Percentiles rank a stretch among this genome's conserved stretches.
phyloP scores from a whole-genome alignment of 2,888 invertebrate genomes.

The Drosophila planitibia region DNA sequence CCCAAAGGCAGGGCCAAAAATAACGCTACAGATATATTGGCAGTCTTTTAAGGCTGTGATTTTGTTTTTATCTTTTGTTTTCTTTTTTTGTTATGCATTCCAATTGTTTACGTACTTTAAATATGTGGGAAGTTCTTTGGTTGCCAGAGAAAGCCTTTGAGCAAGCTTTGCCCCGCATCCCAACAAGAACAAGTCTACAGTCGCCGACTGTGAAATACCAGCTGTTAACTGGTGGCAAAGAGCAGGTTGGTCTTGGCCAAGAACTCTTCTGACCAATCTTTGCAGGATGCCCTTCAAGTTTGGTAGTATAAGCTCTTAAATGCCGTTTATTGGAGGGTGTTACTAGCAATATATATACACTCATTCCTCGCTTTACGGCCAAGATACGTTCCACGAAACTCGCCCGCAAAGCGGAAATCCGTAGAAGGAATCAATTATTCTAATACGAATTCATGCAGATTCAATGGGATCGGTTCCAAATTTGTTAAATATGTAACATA shows the following conservation, averaged over 20 bases:
- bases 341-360: too few relatives aligned
- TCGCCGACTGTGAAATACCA: background rate
- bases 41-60: constrained; percentile 7
- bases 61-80: background rate
- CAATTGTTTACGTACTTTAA: background rate
- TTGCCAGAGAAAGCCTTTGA: background rate
- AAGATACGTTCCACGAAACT: too few relatives aligned
- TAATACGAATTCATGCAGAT: too few relatives aligned
- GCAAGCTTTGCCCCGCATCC: background rate
- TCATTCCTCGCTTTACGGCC: too few relatives aligned
- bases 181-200: background rate
- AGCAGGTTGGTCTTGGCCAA: background rate
- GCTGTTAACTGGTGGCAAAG: background rate
- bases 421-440: too few relatives aligned
- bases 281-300: background rate
- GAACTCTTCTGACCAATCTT: background rate
- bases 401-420: too few relatives aligned
- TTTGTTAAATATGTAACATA: too few relatives aligned
- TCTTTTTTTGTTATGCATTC: background rate
- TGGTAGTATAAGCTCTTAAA: background rate
- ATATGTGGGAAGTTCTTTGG: background rate
- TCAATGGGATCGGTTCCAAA: too few relatives aligned
- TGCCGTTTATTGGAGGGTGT: background rate
- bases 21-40: constrained; percentile 7
- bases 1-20: background rate